phyloP scores from a whole-genome alignment of 2,888 invertebrate species.

The Leucophora obtusa region DNA sequence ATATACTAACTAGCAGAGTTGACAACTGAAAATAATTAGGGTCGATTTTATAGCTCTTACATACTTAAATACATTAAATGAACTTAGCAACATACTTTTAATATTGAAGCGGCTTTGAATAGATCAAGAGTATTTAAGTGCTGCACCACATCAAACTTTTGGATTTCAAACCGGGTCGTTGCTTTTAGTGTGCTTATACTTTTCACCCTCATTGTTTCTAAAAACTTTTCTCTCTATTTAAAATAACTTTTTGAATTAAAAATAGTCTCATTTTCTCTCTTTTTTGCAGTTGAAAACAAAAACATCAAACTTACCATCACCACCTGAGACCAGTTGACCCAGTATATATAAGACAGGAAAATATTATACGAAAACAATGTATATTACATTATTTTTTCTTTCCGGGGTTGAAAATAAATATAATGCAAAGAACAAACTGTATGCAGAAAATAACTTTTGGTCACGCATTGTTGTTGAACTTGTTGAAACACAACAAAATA shows the following conservation, averaged over 20 bases:
- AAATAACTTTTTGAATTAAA: background rate
- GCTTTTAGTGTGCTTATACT: too few relatives aligned
- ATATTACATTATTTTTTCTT: slow-evolving; percentile 35
- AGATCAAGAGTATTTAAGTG: too few relatives aligned
- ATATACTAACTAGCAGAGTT: too few relatives aligned
- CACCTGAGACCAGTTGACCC: slow-evolving; percentile 57
- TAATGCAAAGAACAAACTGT: slow-evolving; percentile 8
- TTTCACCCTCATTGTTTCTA: background rate
- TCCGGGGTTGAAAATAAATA: slow-evolving; percentile 49
- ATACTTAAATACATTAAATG: too few relatives aligned
- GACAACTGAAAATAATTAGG: too few relatives aligned
- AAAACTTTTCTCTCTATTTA: slow-evolving; percentile 1
- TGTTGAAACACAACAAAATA: slow-evolving; percentile 52
- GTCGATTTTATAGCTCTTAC: too few relatives aligned
- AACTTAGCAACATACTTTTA: too few relatives aligned
- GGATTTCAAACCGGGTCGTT: too few relatives aligned
- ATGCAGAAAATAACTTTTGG: slow-evolving; percentile 26
- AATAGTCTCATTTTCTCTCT: background rate
- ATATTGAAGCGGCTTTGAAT: too few relatives aligned
- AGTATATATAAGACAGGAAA: slow-evolving; percentile 22
- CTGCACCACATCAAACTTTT: too few relatives aligned
- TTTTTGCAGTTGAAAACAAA: slow-evolving; percentile 5
- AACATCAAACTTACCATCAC: slow-evolving; percentile 20
- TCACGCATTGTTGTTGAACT: slow-evolving; percentile 48
- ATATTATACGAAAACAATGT: slow-evolving; percentile 27